Base-by-base conservation (phyloP, 1,140 invertebrate species). In the Drosophila lacteicornis region DNA sequence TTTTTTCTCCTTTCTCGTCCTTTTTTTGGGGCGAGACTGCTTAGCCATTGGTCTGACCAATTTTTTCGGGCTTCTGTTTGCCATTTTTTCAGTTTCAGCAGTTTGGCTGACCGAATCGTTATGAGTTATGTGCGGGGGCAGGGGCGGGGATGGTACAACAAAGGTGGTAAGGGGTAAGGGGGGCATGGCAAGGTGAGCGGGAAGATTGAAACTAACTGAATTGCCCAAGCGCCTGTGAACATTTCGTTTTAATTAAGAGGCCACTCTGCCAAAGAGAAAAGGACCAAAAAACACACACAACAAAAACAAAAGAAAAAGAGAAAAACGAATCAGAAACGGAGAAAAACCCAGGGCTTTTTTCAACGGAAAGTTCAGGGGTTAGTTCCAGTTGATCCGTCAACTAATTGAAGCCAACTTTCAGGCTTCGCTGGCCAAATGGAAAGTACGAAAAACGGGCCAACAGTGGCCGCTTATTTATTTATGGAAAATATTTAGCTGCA, bases 181-280 rank as follows among this genome's bases (percentile, higher is more conserved):
- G 25, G 17, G 11, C 9, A 13, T 13, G 13, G 25, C 27, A 53
- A 71, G 53, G 67, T 59, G 67, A 58, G 53, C 66, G 66, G 69
- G 51, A 49, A 70, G 69, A 71, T 70, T 58, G 65, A 70, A 71
- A 59, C 69, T 71, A 73, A 73, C 69, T 73, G 69, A 73, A 73
- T 73, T 71, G 69, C 69, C 69, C 51, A 73, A 73, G 69, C 68
- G 70, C 68, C 70, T 74, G 70, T 74, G 70, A 74, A 74, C 70
- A 74, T 74, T 74, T 74, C 56, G 70, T 73, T 73, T 74, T 74
- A 74, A 74, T 74, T 74, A 74, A 74, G 70, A 74, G 70, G 46
- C 46, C 53, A 55, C 60, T 67, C 59, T 15, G 59, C 63, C 47
- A 69, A 43, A 53, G 25, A 19, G 47, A 69, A 50, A 42, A 51